Evolutionary conservation across 2,888 invertebrate genomes (phyloP).

Genomic region (Athalia rosae): DNA sequence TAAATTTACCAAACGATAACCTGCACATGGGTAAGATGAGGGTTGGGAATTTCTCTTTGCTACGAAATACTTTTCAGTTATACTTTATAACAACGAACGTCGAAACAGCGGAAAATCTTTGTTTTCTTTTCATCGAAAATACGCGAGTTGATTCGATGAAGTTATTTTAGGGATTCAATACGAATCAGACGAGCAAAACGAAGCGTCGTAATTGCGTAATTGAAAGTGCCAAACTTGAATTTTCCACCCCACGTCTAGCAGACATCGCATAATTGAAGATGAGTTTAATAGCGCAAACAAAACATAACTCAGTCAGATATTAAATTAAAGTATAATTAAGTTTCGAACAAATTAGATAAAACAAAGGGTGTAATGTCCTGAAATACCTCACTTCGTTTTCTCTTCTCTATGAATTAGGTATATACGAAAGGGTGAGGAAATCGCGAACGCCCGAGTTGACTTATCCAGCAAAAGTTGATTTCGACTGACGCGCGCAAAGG

Average conservation of each 20-base stretch:
- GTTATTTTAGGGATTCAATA: no score
- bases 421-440: no score
- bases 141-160: background rate
- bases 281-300: conserved; percentile 39
- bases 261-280: conserved; percentile 27
- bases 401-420: background rate
- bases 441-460: conserved; percentile 4
- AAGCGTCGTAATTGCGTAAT: background rate
- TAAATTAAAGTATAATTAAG: conserved; percentile 35
- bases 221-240: conserved; percentile 6
- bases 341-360: conserved; percentile 34
- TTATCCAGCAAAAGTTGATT: conserved; percentile 21
- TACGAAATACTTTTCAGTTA: no score
- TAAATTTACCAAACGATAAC: no score
- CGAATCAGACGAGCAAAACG: no score
- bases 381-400: conserved; percentile 21
- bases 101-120: background rate
- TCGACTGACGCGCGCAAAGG: conserved; percentile 4
- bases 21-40: no score
- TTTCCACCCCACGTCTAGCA: background rate
- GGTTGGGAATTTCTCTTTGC: no score
- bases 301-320: conserved; percentile 39
- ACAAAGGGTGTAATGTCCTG: conserved; percentile 22
- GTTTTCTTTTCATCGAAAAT: background rate
- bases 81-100: no score